Conservation (phyloP, 2,888 invertebrate species). For the Ferrisia virgata region DNA sequence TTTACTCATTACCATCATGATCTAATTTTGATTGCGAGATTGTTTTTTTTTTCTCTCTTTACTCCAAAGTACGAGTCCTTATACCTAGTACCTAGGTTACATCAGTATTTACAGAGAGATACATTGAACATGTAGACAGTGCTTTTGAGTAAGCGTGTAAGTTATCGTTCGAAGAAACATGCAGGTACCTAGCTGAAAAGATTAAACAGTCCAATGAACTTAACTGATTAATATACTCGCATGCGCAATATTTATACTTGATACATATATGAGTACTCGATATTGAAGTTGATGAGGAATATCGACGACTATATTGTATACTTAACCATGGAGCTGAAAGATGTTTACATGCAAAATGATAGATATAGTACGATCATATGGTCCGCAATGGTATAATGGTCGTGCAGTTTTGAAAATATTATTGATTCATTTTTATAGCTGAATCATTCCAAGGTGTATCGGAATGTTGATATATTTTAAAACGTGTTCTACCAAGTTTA, state of each 20-base stretch:
- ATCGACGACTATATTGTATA: no score
- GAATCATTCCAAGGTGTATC: slow-evolving; percentile 5
- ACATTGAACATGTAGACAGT: no score
- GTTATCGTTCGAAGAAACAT: not conserved
- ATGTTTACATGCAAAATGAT: not conserved
- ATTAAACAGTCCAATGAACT: no score
- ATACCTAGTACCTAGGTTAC: not conserved
- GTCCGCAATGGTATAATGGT: not conserved
- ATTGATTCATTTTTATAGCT: not conserved
- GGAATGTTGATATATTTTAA: slow-evolving; percentile 14
- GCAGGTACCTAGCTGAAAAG: no score
- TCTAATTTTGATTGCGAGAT: slow-evolving; percentile 34
- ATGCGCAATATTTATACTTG: no score
- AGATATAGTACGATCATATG: not conserved
- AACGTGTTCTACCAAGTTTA: not conserved
- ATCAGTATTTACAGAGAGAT: no score
- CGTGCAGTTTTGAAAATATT: slow-evolving; percentile 15
- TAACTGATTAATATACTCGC: no score
- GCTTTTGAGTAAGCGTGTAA: not conserved
- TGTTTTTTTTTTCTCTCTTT: not conserved
- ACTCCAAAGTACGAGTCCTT: no score
- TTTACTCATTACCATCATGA: slow-evolving; percentile 20
- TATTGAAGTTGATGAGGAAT: no score
- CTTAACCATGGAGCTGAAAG: not conserved
- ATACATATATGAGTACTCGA: no score